A percentile compares a stretch with the other conserved stretches of the same genome.
phyloP scores from a whole-genome alignment of 92 coral and sea anemone genomes.

The Palythoa grandiflora region DNA sequence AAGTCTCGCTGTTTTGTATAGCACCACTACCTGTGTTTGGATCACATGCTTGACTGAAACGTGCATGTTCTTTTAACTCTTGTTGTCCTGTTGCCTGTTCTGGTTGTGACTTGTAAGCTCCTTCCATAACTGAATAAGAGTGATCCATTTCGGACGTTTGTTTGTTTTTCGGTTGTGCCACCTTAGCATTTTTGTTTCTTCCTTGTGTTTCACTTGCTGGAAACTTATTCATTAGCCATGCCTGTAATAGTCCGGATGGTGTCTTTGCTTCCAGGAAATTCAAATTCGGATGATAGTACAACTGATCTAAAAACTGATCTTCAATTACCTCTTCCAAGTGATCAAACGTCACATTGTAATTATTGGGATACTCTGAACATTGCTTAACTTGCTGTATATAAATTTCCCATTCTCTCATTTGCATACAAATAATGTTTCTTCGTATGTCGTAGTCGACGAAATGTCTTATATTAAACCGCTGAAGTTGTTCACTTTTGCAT shows the following conservation, averaged over 20 bases:
- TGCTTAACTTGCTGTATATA: conserved; percentile 27
- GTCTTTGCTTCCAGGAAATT: background rate
- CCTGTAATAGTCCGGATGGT: background rate
- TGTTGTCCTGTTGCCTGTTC: too few species aligned
- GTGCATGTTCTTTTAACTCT: too few species aligned
- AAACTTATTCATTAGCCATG: conserved; percentile 35
- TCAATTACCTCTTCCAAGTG: conserved; percentile 41
- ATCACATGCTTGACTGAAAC: background rate
- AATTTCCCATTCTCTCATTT: conserved; percentile 21
- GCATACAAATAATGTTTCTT: background rate
- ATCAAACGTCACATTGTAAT: background rate
- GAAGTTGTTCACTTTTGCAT: conserved; percentile 66
- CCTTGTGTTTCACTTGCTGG: background rate
- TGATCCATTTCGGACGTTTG: too few species aligned
- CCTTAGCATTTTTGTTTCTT: too few species aligned
- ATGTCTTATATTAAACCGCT: conserved; percentile 51
- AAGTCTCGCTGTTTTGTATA: background rate
- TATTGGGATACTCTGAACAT: conserved; percentile 2
- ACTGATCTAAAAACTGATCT: conserved; percentile 25
- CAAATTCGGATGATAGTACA: conserved; percentile 35
- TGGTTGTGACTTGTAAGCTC: too few species aligned
- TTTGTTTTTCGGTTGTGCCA: too few species aligned
- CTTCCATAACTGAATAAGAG: too few species aligned
- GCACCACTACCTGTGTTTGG: background rate
- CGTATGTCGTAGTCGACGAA: background rate